Conservation (phyloP, 2,888 invertebrate genomes). For the Hydraecia micacea region DNA sequence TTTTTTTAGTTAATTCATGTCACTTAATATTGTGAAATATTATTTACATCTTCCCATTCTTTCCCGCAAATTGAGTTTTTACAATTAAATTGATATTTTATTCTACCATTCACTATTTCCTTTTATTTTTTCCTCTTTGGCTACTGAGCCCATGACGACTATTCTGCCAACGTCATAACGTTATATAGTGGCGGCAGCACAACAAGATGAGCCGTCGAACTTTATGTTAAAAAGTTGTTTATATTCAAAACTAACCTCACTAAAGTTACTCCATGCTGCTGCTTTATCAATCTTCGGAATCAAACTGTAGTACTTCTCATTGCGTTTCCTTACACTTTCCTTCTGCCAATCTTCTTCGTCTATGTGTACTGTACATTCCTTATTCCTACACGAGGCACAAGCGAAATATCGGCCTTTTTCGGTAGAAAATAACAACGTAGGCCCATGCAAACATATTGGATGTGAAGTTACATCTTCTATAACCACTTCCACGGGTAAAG, state of each 20-base stretch:
- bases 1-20: neutral
- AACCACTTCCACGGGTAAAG: conserved; percentile 87
- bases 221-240: neutral
- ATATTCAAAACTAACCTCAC: conserved; percentile 82
- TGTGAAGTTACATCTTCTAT: conserved; percentile 90
- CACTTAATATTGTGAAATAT: neutral
- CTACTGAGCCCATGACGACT: neutral
- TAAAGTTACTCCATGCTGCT: conserved; percentile 87
- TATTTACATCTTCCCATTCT: neutral
- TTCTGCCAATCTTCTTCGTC: conserved; percentile 89
- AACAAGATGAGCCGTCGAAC: neutral
- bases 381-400: conserved; percentile 95
- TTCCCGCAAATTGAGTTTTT: neutral
- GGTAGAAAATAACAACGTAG: conserved; percentile 93
- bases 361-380: conserved; percentile 93
- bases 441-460: conserved; percentile 94
- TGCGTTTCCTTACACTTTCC: conserved; percentile 84
- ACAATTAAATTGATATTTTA: neutral
- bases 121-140: neutral
- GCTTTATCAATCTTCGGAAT: conserved; percentile 89
- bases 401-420: conserved; percentile 92
- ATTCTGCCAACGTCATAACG: neutral
- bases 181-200: neutral
- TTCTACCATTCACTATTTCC: neutral
- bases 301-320: conserved; percentile 84